Evolutionary conservation across 1,140 invertebrate genomes (phyloP).

Genomic region (Gryon sp.): DNA sequence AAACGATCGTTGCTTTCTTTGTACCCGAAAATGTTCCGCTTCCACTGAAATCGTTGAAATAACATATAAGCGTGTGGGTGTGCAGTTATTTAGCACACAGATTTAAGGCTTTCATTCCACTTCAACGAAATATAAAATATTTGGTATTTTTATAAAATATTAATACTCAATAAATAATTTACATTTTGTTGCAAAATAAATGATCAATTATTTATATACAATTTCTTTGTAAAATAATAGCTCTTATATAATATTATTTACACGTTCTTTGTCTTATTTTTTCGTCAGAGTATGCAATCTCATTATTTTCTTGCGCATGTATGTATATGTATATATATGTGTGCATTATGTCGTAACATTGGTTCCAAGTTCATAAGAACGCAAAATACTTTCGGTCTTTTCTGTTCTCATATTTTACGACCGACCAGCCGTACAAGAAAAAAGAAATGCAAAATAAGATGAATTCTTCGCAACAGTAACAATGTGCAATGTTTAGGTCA

Average conservation of each 20-base stretch:
- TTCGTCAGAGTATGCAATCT: slow-evolving; percentile 23
- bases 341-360: slow-evolving; percentile 24
- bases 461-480: slow-evolving; percentile 13
- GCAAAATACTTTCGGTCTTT: slow-evolving; percentile 27
- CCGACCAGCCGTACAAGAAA: slow-evolving; percentile 6
- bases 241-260: slow-evolving; percentile 7
- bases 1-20: background rate
- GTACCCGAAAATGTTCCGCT: background rate
- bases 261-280: slow-evolving; percentile 4
- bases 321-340: too few species aligned
- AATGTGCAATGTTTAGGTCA: slow-evolving; percentile 23
- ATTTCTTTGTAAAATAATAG: too few species aligned
- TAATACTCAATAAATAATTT: too few species aligned
- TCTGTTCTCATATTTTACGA: slow-evolving; percentile 53
- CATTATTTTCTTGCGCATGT: slow-evolving; percentile 44
- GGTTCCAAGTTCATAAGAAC: slow-evolving; percentile 4
- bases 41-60: too few species aligned
- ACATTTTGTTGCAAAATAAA: too few species aligned
- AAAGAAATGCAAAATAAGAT: slow-evolving; percentile 30
- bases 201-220: too few species aligned
- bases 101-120: too few species aligned
- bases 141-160: too few species aligned
- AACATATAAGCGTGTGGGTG: too few species aligned
- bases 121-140: too few species aligned
- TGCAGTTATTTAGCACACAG: too few species aligned